Evolutionary conservation across 2,797 vertebrate species (phyloP).

Genomic region (Siniperca scherzeri): DNA sequence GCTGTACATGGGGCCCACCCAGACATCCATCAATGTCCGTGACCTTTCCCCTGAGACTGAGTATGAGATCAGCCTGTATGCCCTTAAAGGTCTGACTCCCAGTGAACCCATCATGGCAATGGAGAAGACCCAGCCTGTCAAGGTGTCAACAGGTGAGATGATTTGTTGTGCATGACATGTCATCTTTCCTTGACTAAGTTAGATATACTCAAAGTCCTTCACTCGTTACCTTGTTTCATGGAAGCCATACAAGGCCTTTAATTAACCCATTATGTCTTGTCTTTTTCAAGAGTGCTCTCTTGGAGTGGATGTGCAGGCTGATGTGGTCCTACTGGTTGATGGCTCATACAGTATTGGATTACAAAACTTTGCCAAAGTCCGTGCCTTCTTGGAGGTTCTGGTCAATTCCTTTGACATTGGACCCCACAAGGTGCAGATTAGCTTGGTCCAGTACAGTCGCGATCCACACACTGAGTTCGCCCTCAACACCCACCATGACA

Average conservation of each 20-base stretch:
- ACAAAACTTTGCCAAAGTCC: conserved; percentile 98
- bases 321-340: conserved; percentile 97
- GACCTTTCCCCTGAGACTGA: conserved; percentile 96
- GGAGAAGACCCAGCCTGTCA: conserved; percentile 96
- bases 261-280: conserved; percentile 54
- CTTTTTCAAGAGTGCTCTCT: conserved; percentile 93
- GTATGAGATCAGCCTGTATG: conserved; percentile 94
- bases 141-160: conserved; percentile 93
- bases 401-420: conserved; percentile 97
- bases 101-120: conserved; percentile 92
- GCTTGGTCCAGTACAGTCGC: conserved; percentile 98
- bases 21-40: conserved; percentile 91
- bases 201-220: not conserved
- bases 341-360: conserved; percentile 99
- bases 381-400: conserved; percentile 96
- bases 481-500: conserved; percentile 93
- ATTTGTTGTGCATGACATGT: not conserved
- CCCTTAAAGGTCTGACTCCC: conserved; percentile 93
- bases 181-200: not conserved
- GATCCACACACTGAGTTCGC: conserved; percentile 97
- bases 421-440: conserved; percentile 93
- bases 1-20: conserved; percentile 91
- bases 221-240: not conserved
- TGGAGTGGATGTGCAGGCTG: conserved; percentile 97
- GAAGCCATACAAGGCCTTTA: conserved; percentile 5